phyloP scores from a whole-genome alignment of 2,888 invertebrate genomes.

The Tineola bisselliella region DNA sequence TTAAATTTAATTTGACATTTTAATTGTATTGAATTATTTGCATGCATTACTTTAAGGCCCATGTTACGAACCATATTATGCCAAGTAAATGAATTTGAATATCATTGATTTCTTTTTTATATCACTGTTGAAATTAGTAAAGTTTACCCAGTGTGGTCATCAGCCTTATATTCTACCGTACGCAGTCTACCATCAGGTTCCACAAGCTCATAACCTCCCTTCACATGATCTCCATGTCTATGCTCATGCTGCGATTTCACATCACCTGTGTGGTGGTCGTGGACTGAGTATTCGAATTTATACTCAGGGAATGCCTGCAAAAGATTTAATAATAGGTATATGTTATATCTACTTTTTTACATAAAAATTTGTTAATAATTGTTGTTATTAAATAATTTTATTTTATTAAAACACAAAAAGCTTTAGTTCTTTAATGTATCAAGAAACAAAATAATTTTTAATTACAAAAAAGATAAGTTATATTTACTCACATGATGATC shows the following conservation, averaged over 20 bases:
- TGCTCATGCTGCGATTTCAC: slow-evolving; percentile 62
- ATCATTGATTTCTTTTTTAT: too few species aligned
- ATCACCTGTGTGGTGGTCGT: slow-evolving; percentile 67
- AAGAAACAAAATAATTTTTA: too few species aligned
- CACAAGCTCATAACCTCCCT: slow-evolving; percentile 70
- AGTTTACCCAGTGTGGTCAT: slow-evolving; percentile 59
- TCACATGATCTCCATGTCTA: slow-evolving; percentile 67
- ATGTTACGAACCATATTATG: too few species aligned
- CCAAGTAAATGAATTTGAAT: too few species aligned
- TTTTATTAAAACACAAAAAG: too few species aligned
- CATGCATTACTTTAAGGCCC: too few species aligned
- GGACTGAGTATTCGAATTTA: slow-evolving; percentile 63
- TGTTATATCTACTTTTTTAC: too few species aligned
- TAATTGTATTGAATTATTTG: too few species aligned
- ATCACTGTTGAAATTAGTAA: not conserved
- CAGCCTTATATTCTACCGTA: slow-evolving; percentile 73
- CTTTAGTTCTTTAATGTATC: too few species aligned
- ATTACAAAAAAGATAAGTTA: not conserved
- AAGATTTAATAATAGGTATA: not conserved
- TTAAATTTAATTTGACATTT: too few species aligned
- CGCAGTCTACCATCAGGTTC: slow-evolving; percentile 73
- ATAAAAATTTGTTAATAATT: too few species aligned
- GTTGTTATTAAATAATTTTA: too few species aligned
- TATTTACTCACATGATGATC: slow-evolving; percentile 51
- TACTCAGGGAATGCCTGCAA: slow-evolving; percentile 64